Base-by-base conservation (phyloP, 1,140 invertebrate genomes). In the Drosophila rufa region DNA sequence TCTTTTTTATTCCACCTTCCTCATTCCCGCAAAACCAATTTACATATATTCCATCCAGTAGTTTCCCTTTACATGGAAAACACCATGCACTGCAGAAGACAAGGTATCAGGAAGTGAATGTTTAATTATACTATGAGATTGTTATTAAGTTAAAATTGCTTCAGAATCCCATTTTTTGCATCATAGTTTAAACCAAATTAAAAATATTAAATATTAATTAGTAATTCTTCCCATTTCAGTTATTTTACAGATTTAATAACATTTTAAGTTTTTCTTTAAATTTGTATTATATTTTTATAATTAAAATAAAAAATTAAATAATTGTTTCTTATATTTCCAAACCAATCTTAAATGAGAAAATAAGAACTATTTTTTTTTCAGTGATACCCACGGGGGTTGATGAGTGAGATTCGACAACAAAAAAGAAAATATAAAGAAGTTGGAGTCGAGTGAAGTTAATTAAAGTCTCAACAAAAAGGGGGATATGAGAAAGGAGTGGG, bases 381-480 rank as follows among this genome's bases (percentile, higher is more conserved):
- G 47, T 66, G 19, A 7, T 67, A 14, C 9, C 9, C n/a, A 55
- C n/a, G 33, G 47, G 67, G 62, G 62, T 70, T 68, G 62, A 46
- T 70, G 40, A 46, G 64, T 70, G 40, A 55, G 62, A 68, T 70
- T 46, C 22, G n/a, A 43, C n/a, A 40, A 60, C 45, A 25, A 53
- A 67, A 51, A 64, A 36, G 58, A 55, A 73, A 51, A 64, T 50
- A 59, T 57, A 40, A 60, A 78, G 62, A 58, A 36, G 30, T 67
- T 65, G 59, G 68, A 77, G 71, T 80, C 66, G 59, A 73, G 56
- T 80, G 47, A 73, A 84, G 73, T 80, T 84, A 84, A 84, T 84
- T 84, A 77, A 84, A 76, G 74, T 68, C 64, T 74, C 60, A 19
- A 27, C 17, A 46, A 68, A 47, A 46, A 25, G 48, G 43, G 56